Evolutionary conservation across 2,888 invertebrate species (phyloP).

Genomic region (Zygothrica quintamaculata): DNA sequence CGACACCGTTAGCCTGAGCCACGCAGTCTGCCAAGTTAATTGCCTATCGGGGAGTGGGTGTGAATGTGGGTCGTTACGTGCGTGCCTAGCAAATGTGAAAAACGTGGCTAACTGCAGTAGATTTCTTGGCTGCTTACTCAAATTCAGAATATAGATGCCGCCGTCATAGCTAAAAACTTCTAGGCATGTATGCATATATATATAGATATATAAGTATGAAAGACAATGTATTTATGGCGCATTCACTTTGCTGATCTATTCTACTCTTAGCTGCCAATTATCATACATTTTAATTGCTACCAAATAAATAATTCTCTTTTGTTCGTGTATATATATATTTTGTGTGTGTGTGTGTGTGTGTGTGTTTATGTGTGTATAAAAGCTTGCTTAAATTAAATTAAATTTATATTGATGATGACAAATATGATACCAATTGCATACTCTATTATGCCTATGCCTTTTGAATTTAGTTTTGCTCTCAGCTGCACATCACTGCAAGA

Average conservation of each 20-base stretch:
- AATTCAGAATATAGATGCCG: slow-evolving; percentile 44
- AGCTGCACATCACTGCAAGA: slow-evolving; percentile 50
- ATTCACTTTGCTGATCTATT: slow-evolving; percentile 27
- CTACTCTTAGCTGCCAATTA: slow-evolving; percentile 31
- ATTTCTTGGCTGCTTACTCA: slow-evolving; percentile 21
- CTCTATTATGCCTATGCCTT: too few species aligned
- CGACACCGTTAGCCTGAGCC: slow-evolving; percentile 44
- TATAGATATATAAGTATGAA: not conserved
- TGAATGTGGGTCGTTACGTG: slow-evolving; percentile 54
- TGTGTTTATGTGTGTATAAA: slow-evolving; percentile 4
- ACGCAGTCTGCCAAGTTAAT: slow-evolving; percentile 69
- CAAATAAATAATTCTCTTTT: slow-evolving; percentile 30
- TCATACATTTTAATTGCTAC: slow-evolving; percentile 38
- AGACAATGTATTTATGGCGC: slow-evolving; percentile 16
- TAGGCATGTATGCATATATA: not conserved
- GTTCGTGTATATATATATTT: not conserved
- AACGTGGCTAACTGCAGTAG: slow-evolving; percentile 58
- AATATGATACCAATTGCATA: slow-evolving; percentile 41
- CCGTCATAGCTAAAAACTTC: slow-evolving; percentile 31
- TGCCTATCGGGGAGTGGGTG: slow-evolving; percentile 47
- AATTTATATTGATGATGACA: slow-evolving; percentile 51
- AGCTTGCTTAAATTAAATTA: slow-evolving; percentile 41
- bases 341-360: too few species aligned
- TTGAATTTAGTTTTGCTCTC: slow-evolving; percentile 32
- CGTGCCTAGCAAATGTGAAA: slow-evolving; percentile 45